Percentiles rank a stretch among this genome's conserved stretches.
These are phyloP conservation scores for Eretmochelys imbricata DNA, from an alignment of 2,113 vertebrate species.

Conservation along the genomic window DNA sequence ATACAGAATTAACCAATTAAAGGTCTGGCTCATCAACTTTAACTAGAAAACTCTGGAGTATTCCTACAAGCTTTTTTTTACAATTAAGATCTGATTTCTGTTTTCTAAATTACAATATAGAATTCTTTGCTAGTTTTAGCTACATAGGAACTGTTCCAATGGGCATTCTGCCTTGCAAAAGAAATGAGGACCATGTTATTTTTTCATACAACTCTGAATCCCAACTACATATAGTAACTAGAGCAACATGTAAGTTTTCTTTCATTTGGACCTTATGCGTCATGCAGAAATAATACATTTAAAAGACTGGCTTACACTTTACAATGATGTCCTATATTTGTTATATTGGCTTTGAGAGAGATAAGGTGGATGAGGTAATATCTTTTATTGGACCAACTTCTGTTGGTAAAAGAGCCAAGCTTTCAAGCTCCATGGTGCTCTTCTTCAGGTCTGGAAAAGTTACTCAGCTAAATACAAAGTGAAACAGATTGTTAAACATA, in stretches of 20 bases:
- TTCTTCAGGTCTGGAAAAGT: too few relatives aligned
- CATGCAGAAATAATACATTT: not conserved
- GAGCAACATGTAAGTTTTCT: not conserved
- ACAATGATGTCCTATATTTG: not conserved
- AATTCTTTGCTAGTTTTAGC: not conserved
- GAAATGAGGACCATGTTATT: too few relatives aligned
- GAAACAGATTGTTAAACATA: too few relatives aligned
- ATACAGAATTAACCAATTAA: not conserved
- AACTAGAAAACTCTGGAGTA: not conserved
- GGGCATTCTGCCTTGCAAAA: not conserved
- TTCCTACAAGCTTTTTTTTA: too few relatives aligned
- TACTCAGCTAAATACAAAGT: too few relatives aligned
- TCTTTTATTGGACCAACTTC: too few relatives aligned
- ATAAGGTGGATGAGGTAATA: too few relatives aligned
- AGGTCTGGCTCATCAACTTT: not conserved
- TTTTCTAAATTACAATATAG: not conserved
- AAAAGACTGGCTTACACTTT: not conserved
- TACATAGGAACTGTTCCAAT: not conserved
- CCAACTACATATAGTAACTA: not conserved
- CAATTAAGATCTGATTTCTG: not conserved
- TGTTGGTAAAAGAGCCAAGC: too few relatives aligned
- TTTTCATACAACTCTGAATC: not conserved
- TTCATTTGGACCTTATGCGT: not conserved
- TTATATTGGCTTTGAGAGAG: not conserved
- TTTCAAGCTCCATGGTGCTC: too few relatives aligned